These are phyloP conservation scores for Brachypteracias leptosomus DNA, from an alignment of 2,113 vertebrate genomes.

Conservation along the genomic window DNA sequence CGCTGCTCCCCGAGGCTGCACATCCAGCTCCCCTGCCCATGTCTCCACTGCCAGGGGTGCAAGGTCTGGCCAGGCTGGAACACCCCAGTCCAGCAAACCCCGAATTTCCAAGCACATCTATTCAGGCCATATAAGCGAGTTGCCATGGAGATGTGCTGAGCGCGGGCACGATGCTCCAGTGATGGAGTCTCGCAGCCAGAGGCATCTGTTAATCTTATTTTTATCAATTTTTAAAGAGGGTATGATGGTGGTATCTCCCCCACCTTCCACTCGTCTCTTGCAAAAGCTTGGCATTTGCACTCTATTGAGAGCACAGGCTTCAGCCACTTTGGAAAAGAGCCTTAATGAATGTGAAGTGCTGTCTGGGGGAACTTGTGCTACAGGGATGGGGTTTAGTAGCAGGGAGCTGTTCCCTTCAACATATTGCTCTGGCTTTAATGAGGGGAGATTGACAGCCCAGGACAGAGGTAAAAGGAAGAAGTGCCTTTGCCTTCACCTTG, in stretches of 20 bases:
- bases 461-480: not conserved
- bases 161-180: not conserved
- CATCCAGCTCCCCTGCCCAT: not conserved
- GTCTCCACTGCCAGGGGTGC: rapidly evolving
- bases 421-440: not conserved
- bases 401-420: conserved; percentile 48
- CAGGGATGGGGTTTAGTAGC: not conserved
- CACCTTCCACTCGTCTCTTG: not conserved
- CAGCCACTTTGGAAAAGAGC: not conserved
- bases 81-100: not conserved
- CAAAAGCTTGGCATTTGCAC: not conserved
- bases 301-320: not conserved
- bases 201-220: conserved; percentile 49
- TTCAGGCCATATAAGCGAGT: not conserved
- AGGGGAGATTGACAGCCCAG: not conserved
- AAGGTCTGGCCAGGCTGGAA: not conserved
- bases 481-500: not conserved
- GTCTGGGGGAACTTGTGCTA: not conserved
- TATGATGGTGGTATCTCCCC: not conserved
- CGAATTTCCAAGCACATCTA: not conserved
- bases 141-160: conserved; percentile 62
- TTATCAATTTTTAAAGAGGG: conserved; percentile 44
- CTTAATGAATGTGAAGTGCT: not conserved
- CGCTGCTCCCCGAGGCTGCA: rapidly evolving
- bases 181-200: conserved; percentile 28